These are phyloP conservation scores for Dicrurus megarhynchus DNA, from an alignment of 2,113 vertebrate genomes.

Conservation along the genomic window DNA sequence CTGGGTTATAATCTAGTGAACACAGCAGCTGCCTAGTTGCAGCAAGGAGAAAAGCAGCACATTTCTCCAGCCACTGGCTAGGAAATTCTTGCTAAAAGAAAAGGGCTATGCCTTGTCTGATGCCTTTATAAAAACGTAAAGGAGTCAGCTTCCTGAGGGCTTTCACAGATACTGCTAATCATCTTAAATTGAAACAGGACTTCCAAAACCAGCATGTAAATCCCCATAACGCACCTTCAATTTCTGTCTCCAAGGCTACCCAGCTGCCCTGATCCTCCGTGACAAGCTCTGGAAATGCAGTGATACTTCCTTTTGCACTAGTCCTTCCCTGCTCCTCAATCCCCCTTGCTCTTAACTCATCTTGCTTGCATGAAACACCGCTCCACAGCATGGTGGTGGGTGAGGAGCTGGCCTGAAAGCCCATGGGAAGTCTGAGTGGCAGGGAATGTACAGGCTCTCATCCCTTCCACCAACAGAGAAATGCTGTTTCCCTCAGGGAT, in stretches of 20 bases:
- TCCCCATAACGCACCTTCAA: slow-evolving; percentile 31
- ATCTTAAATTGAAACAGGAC: slow-evolving; percentile 31
- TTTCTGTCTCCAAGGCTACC: slow-evolving; percentile 47
- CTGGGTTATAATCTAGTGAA: slow-evolving; percentile 10
- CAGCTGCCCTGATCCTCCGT: slow-evolving; percentile 11
- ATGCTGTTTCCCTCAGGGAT: background rate
- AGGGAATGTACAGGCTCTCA: background rate
- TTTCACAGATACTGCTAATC: slow-evolving; percentile 46
- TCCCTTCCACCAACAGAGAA: background rate
- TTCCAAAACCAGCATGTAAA: slow-evolving; percentile 34
- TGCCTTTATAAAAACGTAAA: background rate
- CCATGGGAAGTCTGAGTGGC: background rate
- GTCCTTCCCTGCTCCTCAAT: background rate
- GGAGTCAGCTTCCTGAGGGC: slow-evolving; percentile 19
- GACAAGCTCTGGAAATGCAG: background rate
- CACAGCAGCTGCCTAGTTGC: slow-evolving; percentile 21
- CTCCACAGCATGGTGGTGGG: background rate
- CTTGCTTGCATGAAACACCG: accelerated
- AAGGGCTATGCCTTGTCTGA: background rate
- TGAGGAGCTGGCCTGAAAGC: background rate
- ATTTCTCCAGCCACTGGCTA: slow-evolving; percentile 9
- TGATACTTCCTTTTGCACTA: background rate
- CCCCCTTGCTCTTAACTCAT: background rate
- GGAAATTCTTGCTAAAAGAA: slow-evolving; percentile 20
- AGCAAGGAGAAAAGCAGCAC: slow-evolving; percentile 11